Percentiles rank a stretch among this genome's conserved stretches.
phyloP scores from a whole-genome alignment of 2,113 vertebrate species.

The Tinamus guttatus region DNA sequence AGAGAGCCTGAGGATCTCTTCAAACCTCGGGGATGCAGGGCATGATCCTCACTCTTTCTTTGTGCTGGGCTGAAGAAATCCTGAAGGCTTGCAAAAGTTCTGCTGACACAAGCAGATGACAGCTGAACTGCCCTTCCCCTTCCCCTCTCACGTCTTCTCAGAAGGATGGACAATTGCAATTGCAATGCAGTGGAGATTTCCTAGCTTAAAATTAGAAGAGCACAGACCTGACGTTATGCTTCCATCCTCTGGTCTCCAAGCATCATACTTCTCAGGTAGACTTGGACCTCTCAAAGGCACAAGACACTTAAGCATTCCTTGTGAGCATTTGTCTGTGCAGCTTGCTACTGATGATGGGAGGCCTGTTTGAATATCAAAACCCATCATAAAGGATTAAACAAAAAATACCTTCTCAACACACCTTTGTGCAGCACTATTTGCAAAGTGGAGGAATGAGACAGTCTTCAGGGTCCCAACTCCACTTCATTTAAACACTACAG shows the following conservation, averaged over 20 bases:
- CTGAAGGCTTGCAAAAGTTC: not conserved
- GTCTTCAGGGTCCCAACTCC: not conserved
- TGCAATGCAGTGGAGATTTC: not conserved
- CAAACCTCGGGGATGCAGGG: not conserved
- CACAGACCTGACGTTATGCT: not conserved
- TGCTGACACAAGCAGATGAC: not conserved
- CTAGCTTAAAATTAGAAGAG: not conserved
- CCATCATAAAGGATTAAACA: not conserved
- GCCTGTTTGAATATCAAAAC: not conserved
- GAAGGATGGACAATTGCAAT: not conserved
- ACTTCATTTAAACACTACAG: not conserved
- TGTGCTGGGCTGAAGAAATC: not conserved
- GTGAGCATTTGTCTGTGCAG: not conserved
- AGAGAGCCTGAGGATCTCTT: not conserved
- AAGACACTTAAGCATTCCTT: not conserved
- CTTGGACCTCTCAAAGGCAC: not conserved
- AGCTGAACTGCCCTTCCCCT: not conserved
- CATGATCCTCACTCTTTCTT: not conserved
- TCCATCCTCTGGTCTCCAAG: not conserved
- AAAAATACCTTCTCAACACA: not conserved
- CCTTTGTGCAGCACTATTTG: not conserved
- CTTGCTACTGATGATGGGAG: not conserved
- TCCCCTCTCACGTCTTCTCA: not conserved
- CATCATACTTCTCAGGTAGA: not conserved
- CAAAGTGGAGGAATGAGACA: not conserved